phyloP scores from a whole-genome alignment of 2,797 vertebrate genomes.

The Capromys pilorides region DNA sequence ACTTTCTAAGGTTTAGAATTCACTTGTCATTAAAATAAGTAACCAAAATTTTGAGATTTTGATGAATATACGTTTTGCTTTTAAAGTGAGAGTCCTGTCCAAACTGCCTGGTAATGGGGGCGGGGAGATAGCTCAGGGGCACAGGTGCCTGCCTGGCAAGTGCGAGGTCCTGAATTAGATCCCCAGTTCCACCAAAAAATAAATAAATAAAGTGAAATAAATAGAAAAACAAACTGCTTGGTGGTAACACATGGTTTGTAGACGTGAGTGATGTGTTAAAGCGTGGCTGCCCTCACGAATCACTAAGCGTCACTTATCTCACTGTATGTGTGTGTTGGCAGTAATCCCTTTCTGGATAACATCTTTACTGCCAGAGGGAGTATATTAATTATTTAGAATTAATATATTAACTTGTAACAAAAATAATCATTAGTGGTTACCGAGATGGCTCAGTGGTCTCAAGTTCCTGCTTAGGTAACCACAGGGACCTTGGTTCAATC shows the following conservation, averaged over 20 bases:
- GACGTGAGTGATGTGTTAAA: not conserved
- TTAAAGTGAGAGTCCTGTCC: not conserved
- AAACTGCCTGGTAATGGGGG: no score
- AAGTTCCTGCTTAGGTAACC: no score
- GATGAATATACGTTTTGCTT: not conserved
- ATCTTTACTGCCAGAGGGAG: not conserved
- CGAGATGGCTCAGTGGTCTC: no score
- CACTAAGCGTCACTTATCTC: not conserved
- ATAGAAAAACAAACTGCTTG: not conserved
- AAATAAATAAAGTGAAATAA: no score
- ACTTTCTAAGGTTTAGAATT: conserved; percentile 11
- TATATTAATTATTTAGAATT: not conserved
- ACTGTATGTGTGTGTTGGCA: not conserved
- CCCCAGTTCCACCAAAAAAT: no score
- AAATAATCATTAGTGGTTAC: not conserved
- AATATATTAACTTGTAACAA: not conserved
- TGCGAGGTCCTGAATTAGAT: no score
- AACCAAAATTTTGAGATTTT: not conserved
- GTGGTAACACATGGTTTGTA: not conserved
- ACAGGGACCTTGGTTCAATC: no score
- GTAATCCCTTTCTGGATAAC: not conserved
- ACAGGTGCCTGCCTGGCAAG: no score
- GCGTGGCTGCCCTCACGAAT: not conserved
- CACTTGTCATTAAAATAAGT: conserved; percentile 15
- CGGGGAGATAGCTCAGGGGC: no score